phyloP scores from a whole-genome alignment of 2,888 invertebrate genomes.

The Chrysina gloriosa region DNA sequence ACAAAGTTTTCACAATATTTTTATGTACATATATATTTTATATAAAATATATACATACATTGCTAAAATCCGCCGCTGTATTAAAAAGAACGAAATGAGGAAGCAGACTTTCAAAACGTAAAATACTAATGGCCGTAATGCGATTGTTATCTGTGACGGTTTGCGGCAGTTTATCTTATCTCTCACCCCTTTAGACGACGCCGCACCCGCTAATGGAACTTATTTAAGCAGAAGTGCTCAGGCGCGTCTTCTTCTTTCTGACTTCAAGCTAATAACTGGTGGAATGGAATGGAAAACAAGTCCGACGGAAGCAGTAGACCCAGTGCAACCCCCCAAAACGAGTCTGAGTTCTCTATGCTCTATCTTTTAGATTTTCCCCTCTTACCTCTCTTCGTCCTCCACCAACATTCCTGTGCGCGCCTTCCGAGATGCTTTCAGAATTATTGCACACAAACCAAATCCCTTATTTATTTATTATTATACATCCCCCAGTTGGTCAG shows the following conservation, averaged over 20 bases:
- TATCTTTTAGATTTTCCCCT: conserved; percentile 14
- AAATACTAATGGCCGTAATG: conserved; percentile 44
- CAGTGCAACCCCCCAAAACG: conserved; percentile 21
- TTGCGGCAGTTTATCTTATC: conserved; percentile 44
- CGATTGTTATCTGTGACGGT: conserved; percentile 44
- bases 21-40: too few species aligned
- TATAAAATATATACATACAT: too few species aligned
- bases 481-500: conserved; percentile 42
- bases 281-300: conserved; percentile 62
- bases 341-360: conserved; percentile 18
- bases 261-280: conserved; percentile 61
- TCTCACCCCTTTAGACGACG: conserved; percentile 51
- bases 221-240: conserved; percentile 61
- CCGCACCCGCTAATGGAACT: conserved; percentile 61
- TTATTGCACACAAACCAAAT: conserved; percentile 45
- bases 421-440: conserved; percentile 42
- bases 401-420: conserved; percentile 23
- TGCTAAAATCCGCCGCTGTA: conserved; percentile 30
- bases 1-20: too few species aligned
- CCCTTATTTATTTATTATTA: conserved; percentile 45
- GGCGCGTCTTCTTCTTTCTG: conserved; percentile 59
- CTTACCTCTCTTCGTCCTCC: neutral
- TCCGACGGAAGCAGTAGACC: conserved; percentile 37
- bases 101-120: conserved; percentile 31
- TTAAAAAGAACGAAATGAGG: conserved; percentile 19